phyloP scores from a whole-genome alignment of 1,140 invertebrate species.

The Rhopalosiphum maidis region DNA sequence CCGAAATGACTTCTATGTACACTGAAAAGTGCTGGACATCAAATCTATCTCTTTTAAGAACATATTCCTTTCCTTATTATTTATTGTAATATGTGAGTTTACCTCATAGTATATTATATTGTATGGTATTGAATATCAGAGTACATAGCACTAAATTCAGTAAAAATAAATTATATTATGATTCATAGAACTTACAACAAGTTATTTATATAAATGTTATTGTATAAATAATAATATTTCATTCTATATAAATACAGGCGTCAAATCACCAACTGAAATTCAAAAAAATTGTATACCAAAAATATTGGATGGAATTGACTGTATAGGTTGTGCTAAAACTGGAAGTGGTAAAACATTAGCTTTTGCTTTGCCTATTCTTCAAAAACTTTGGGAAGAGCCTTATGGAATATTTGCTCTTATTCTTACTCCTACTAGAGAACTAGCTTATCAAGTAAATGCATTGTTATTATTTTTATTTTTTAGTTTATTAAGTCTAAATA shows the following conservation, averaged over 20 bases:
- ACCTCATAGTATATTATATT: no score
- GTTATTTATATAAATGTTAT: not conserved
- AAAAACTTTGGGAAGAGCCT: constrained; percentile 88
- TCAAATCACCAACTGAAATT: constrained; percentile 84
- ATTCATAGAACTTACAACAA: not conserved
- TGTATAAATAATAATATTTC: not conserved
- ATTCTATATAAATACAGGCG: constrained; percentile 66
- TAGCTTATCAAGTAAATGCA: constrained; percentile 77
- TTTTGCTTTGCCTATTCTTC: constrained; percentile 94
- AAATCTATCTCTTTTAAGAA: no score
- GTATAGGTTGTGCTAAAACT: constrained; percentile 95
- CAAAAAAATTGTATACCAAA: constrained; percentile 82
- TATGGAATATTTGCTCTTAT: constrained; percentile 95
- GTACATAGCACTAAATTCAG: not conserved
- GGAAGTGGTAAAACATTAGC: constrained; percentile 98
- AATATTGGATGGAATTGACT: constrained; percentile 84
- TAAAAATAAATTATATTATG: not conserved
- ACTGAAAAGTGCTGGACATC: no score
- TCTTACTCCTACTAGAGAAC: constrained; percentile 93
- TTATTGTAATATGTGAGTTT: no score
- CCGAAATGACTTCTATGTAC: no score
- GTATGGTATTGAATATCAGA: no score
- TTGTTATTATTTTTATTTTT: not conserved
- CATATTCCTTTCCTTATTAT: no score
- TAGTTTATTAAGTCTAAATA: not conserved